A percentile compares a stretch with the other conserved stretches of the same genome.
Evolutionary conservation across 2,888 invertebrate genomes (phyloP).

Genomic region (Metopia argyrocephala): DNA sequence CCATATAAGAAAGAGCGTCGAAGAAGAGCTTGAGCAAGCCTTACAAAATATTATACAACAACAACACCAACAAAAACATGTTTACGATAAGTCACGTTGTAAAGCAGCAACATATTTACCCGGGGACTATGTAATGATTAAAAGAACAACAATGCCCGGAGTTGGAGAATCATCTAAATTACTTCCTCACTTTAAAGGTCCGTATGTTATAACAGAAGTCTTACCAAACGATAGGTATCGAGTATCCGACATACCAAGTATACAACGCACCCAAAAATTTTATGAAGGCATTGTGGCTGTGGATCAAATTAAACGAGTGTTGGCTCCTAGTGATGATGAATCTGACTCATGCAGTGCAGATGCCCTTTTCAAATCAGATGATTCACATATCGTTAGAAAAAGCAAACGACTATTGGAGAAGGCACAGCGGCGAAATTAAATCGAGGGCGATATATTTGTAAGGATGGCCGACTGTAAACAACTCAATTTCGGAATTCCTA

Average conservation of each 20-base stretch:
- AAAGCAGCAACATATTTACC: slow-evolving; percentile 38
- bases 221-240: slow-evolving; percentile 30
- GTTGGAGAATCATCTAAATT: slow-evolving; percentile 9
- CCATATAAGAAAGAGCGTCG: no score
- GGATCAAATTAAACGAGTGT: slow-evolving; percentile 13
- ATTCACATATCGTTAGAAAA: neutral
- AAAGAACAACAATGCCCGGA: slow-evolving; percentile 48
- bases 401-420: neutral
- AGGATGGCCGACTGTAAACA: slow-evolving; percentile 2
- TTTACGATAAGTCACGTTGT: slow-evolving; percentile 31
- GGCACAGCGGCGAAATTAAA: neutral
- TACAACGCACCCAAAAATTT: slow-evolving; percentile 8
- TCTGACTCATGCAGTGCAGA: neutral
- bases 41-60: slow-evolving; percentile 18
- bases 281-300: slow-evolving; percentile 28
- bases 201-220: neutral
- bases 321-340: neutral
- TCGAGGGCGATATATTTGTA: neutral
- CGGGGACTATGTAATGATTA: slow-evolving; percentile 67
- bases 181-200: slow-evolving; percentile 4
- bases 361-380: no score
- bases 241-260: slow-evolving; percentile 8
- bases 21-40: slow-evolving; percentile 5
- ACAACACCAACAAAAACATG: slow-evolving; percentile 42
- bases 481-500: no score